These are phyloP conservation scores for Latrodectus hesperus DNA, from an alignment of 2,888 invertebrate species.

Conservation along the genomic window DNA sequence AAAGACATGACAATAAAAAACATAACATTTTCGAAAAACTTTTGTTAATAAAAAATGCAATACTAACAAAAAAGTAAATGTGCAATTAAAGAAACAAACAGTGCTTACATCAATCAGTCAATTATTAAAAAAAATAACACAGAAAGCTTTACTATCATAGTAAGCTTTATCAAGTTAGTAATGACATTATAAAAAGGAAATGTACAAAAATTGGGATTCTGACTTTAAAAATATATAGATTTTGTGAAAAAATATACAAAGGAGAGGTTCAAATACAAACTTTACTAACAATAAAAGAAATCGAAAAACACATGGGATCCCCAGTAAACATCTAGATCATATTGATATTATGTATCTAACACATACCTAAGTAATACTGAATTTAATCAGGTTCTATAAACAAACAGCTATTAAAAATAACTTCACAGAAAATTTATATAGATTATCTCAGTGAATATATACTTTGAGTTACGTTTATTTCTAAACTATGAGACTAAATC, in stretches of 20 bases:
- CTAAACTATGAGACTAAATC: background rate
- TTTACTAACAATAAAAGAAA: conserved; percentile 39
- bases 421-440: background rate
- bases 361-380: no score
- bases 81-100: background rate
- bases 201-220: conserved; percentile 53
- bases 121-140: background rate
- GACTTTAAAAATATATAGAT: conserved; percentile 63
- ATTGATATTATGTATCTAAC: background rate
- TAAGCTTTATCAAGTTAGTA: background rate
- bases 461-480: background rate
- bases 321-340: background rate
- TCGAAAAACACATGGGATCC: background rate
- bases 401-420: background rate
- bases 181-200: conserved; percentile 46
- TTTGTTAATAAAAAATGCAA: no score
- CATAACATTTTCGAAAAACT: no score
- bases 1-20: no score
- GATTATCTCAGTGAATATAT: background rate
- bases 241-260: conserved; percentile 61
- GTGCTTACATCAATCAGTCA: background rate
- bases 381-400: no score
- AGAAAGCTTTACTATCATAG: background rate
- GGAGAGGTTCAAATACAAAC: conserved; percentile 43
- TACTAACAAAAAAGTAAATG: no score